Percentiles rank a stretch among this genome's conserved stretches.
Conservation (phyloP, 2,797 vertebrate genomes). For the Tapirus indicus region DNA sequence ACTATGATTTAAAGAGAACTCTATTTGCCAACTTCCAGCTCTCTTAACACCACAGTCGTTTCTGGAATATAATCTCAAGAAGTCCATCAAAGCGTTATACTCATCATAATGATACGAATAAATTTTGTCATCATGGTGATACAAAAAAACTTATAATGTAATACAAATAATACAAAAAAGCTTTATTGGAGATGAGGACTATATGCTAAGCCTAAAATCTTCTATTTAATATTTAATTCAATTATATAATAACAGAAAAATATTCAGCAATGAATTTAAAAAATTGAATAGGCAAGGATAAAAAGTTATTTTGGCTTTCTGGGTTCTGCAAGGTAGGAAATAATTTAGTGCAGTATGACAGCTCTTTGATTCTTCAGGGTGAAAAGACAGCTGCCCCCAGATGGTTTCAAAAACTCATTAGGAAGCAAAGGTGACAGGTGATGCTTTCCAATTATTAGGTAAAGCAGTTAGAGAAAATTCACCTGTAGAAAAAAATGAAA, state of each 20-base stretch:
- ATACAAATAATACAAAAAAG: too few species aligned
- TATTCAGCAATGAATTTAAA: background rate
- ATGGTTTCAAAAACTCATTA: slow-evolving; percentile 71
- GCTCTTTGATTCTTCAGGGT: slow-evolving; percentile 52
- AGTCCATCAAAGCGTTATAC: background rate
- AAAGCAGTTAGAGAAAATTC: slow-evolving; percentile 21
- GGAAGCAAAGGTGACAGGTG: slow-evolving; percentile 68
- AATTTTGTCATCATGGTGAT: background rate
- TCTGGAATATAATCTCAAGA: background rate
- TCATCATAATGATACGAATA: background rate
- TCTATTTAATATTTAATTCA: background rate
- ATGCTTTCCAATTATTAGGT: slow-evolving; percentile 50
- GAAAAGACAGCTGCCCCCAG: slow-evolving; percentile 33
- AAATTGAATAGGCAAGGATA: background rate
- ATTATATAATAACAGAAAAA: background rate
- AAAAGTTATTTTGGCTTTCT: background rate
- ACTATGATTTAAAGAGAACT: background rate
- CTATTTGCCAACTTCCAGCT: background rate
- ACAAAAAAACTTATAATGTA: background rate
- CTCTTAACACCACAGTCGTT: background rate
- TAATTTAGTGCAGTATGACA: slow-evolving; percentile 39
- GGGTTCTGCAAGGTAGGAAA: background rate
- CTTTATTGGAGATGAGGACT: background rate
- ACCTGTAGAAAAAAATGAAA: background rate
- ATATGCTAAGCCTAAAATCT: background rate